These are phyloP conservation scores for Eristalinus aeneus DNA, from an alignment of 2,888 invertebrate species.

Conservation along the genomic window DNA sequence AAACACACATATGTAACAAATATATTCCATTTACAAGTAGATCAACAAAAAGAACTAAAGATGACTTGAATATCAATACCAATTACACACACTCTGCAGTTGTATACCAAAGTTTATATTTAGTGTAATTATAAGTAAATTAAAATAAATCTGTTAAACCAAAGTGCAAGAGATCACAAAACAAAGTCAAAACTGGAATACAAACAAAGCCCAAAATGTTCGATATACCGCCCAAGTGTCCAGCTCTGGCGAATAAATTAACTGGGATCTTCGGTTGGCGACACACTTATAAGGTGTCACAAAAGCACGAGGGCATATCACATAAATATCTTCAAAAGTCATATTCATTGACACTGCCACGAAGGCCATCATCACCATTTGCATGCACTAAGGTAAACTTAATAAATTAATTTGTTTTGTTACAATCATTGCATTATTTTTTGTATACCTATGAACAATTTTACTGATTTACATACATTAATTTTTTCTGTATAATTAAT, in stretches of 20 bases:
- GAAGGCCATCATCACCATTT: slow-evolving; percentile 76
- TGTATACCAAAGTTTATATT: slow-evolving; percentile 63
- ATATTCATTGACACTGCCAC: slow-evolving; percentile 80
- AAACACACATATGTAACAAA: slow-evolving; percentile 16
- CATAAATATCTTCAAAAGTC: slow-evolving; percentile 80
- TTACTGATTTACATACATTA: no score
- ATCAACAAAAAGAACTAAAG: slow-evolving; percentile 35
- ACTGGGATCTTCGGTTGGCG: slow-evolving; percentile 90
- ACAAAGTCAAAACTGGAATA: slow-evolving; percentile 14
- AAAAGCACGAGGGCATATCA: slow-evolving; percentile 85
- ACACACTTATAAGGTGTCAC: slow-evolving; percentile 90
- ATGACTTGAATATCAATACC: slow-evolving; percentile 31
- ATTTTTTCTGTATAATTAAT: no score
- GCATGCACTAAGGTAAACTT: slow-evolving; percentile 77
- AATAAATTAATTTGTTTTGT: background rate
- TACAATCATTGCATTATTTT: no score
- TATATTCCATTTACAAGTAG: slow-evolving; percentile 11
- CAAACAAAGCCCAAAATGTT: slow-evolving; percentile 80
- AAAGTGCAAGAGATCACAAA: slow-evolving; percentile 39
- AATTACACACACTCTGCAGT: slow-evolving; percentile 13
- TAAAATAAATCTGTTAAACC: slow-evolving; percentile 21
- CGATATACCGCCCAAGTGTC: slow-evolving; percentile 86
- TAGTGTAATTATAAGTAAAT: slow-evolving; percentile 44
- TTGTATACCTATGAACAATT: no score
- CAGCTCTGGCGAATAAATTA: slow-evolving; percentile 89